Evolutionary conservation across 2,888 invertebrate genomes (phyloP).

Genomic region (Oligia latruncula): DNA sequence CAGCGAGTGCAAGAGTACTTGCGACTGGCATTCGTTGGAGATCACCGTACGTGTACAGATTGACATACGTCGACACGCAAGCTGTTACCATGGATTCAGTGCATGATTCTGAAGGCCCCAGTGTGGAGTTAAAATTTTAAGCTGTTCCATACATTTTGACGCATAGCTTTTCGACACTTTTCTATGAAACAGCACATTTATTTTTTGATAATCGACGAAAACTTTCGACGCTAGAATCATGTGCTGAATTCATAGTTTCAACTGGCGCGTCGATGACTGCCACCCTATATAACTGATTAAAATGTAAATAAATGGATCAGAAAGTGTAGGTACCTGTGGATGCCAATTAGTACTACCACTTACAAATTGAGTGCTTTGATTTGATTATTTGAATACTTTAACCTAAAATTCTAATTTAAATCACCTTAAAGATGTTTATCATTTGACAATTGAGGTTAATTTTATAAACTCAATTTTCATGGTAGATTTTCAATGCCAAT

Average conservation of each 20-base stretch:
- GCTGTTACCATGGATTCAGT: too few relatives aligned
- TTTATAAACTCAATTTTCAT: background rate
- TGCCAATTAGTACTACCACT: background rate
- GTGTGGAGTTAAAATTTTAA: too few relatives aligned
- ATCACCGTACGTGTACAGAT: background rate
- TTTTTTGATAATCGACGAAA: too few relatives aligned
- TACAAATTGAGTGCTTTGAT: background rate
- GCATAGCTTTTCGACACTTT: too few relatives aligned
- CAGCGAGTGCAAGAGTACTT: background rate
- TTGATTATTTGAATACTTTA: background rate
- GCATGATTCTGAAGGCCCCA: too few relatives aligned
- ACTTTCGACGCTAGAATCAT: too few relatives aligned
- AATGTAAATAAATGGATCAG: background rate
- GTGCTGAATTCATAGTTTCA: too few relatives aligned
- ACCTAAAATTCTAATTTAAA: too few relatives aligned
- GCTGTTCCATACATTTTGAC: too few relatives aligned
- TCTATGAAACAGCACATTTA: too few relatives aligned
- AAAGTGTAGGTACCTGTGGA: background rate
- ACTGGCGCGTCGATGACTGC: too few relatives aligned
- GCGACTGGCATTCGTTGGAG: background rate
- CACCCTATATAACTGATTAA: background rate
- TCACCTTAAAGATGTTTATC: background rate
- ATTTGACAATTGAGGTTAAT: background rate
- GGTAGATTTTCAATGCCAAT: background rate
- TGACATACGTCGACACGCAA: too few relatives aligned